phyloP scores from a whole-genome alignment of 2,113 vertebrate species.

The Saiga tatarica region DNA sequence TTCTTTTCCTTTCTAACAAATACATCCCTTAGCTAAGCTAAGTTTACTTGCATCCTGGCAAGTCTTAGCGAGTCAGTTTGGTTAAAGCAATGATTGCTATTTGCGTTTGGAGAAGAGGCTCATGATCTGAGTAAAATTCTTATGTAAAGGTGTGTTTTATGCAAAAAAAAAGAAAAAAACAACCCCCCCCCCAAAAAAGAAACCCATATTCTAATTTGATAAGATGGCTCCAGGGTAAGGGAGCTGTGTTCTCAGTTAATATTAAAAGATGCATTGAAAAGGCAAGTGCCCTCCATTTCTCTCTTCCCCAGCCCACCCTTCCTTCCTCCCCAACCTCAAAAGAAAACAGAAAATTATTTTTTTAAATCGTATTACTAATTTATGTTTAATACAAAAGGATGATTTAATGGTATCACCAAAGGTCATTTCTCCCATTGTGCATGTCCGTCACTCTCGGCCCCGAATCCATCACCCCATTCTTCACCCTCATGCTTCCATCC shows the following conservation, averaged over 20 bases:
- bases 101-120: slow-evolving; percentile 48
- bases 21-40: not conserved
- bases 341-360: slow-evolving; percentile 87
- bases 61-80: not conserved
- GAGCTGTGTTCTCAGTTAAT: slow-evolving; percentile 54
- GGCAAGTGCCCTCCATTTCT: slow-evolving; percentile 70
- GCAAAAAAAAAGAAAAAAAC: not conserved
- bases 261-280: slow-evolving; percentile 67
- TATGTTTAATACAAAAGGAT: slow-evolving; percentile 85
- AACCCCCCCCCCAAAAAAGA: not conserved
- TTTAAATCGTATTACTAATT: slow-evolving; percentile 85
- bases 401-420: slow-evolving; percentile 87
- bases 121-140: slow-evolving; percentile 9
- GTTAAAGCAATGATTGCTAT: not conserved
- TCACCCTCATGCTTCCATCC: slow-evolving; percentile 49
- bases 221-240: slow-evolving; percentile 44
- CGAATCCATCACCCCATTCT: not conserved
- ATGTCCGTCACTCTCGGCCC: slow-evolving; percentile 36
- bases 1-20: not conserved
- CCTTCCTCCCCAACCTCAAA: slow-evolving; percentile 74
- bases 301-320: not conserved
- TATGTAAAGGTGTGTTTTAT: slow-evolving; percentile 15
- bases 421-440: slow-evolving; percentile 78
- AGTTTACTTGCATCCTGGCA: not conserved
- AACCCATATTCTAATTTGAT: not conserved